Evolutionary conservation across 2,797 vertebrate genomes (phyloP).

Genomic region (Chiloscyllium punctatum): DNA sequence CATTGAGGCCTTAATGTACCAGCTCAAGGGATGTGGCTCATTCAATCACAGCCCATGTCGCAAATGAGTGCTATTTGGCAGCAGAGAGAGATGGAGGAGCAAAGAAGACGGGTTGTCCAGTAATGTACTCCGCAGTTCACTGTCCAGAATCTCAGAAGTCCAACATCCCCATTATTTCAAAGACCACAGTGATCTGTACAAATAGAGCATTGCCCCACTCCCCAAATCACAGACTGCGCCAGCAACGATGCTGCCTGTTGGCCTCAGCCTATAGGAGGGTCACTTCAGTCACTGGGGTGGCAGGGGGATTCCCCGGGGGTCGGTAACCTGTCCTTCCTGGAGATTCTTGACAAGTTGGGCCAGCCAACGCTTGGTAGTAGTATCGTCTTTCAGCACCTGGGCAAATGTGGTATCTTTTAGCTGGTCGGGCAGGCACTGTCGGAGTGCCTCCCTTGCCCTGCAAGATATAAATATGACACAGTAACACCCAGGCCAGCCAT

Average conservation of each 20-base stretch:
- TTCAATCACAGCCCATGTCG: background rate
- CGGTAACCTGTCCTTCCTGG: constrained; percentile 93
- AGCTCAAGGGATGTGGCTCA: background rate
- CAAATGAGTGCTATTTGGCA: background rate
- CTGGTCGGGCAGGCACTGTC: constrained; percentile 96
- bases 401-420: constrained; percentile 95
- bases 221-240: background rate
- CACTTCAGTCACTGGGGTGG: constrained; percentile 70
- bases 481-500: background rate
- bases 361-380: constrained; percentile 97
- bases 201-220: background rate
- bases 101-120: background rate
- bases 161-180: background rate
- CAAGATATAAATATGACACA: constrained; percentile 37
- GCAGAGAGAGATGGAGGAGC: background rate
- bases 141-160: background rate
- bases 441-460: constrained; percentile 93
- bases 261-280: background rate
- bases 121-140: background rate
- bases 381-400: constrained; percentile 96
- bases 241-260: background rate
- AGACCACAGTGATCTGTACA: background rate
- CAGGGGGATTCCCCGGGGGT: constrained; percentile 86
- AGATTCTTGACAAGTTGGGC: constrained; percentile 96
- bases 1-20: background rate